Evolutionary conservation across 2,797 vertebrate genomes (phyloP).

Genomic region (Anableps anableps): DNA sequence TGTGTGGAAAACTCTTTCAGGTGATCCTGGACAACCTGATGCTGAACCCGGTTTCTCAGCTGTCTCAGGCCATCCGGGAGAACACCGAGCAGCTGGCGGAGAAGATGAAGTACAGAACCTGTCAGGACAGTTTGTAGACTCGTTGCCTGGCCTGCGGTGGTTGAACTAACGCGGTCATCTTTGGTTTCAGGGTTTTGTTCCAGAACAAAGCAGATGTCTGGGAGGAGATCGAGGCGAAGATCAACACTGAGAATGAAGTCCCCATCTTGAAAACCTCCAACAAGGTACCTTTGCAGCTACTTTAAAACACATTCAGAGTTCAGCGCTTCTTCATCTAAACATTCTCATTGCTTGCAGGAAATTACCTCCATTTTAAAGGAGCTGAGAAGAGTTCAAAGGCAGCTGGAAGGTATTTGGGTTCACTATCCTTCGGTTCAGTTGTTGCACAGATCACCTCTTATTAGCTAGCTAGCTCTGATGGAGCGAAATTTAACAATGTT

Average conservation of each 20-base stretch:
- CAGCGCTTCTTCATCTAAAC: not conserved
- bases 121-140: not conserved
- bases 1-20: conserved; percentile 68
- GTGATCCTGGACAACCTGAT: conserved; percentile 95
- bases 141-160: not conserved
- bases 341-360: conserved; percentile 79
- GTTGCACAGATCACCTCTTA: not conserved
- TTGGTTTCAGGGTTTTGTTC: conserved; percentile 83
- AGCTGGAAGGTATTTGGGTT: conserved; percentile 87
- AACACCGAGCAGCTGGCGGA: conserved; percentile 93
- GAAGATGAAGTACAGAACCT: conserved; percentile 92
- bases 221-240: conserved; percentile 95
- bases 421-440: not conserved
- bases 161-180: not conserved
- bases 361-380: conserved; percentile 94
- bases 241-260: conserved; percentile 92
- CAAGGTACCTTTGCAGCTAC: conserved; percentile 79
- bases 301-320: not conserved
- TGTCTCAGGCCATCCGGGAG: conserved; percentile 93
- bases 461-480: too few species aligned
- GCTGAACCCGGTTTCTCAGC: conserved; percentile 94
- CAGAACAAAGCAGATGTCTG: conserved; percentile 90
- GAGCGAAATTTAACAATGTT: too few species aligned
- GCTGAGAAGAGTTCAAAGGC: conserved; percentile 91
- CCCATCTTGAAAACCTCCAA: conserved; percentile 95